Evolutionary conservation across 2,113 vertebrate genomes (phyloP).

Genomic region (Cryptotis parvus): DNA sequence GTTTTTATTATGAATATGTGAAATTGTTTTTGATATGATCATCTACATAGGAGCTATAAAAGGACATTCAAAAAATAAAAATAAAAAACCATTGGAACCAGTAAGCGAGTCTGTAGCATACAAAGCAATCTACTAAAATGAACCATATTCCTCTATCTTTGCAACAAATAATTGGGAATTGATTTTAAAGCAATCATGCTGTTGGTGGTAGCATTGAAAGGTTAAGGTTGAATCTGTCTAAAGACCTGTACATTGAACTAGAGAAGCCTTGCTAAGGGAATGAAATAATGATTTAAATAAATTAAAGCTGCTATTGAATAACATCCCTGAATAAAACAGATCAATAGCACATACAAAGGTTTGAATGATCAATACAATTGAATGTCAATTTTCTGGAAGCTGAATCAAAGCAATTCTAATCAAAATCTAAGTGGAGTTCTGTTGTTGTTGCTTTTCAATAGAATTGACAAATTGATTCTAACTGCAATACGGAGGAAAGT

Average conservation of each 20-base stretch:
- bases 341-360: accelerated
- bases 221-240: background rate
- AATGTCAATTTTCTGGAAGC: background rate
- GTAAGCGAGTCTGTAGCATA: background rate
- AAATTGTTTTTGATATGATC: background rate
- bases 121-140: background rate
- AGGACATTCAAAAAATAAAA: background rate
- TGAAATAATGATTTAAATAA: too few species aligned
- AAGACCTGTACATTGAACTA: background rate
- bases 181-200: background rate
- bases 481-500: too few species aligned
- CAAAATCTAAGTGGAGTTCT: background rate
- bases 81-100: background rate
- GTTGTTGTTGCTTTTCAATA: background rate
- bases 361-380: background rate
- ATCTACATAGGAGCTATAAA: background rate
- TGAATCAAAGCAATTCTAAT: background rate
- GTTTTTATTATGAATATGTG: background rate
- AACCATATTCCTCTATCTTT: background rate
- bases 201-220: background rate
- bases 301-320: background rate
- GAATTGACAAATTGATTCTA: background rate
- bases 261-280: background rate
- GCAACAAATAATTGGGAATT: slow-evolving; percentile 22
- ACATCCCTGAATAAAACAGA: background rate